phyloP scores from a whole-genome alignment of 2,888 invertebrate genomes.

The Nephrotoma appendiculata region DNA sequence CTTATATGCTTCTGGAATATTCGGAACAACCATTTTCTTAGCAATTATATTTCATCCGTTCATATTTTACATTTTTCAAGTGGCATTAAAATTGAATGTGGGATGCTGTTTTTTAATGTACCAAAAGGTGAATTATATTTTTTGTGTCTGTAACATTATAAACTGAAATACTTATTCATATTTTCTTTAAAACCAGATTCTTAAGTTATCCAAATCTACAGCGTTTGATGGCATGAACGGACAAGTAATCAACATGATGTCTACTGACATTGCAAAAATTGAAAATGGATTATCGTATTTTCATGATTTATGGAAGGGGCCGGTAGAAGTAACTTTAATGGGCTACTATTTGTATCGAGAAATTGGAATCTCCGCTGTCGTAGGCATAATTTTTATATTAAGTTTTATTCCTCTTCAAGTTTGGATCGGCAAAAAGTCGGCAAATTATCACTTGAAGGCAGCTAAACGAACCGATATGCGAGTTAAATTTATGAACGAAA shows the following conservation, averaged over 20 bases:
- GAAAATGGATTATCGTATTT: slow-evolving; percentile 79
- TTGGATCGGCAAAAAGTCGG: slow-evolving; percentile 53
- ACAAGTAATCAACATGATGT: slow-evolving; percentile 74
- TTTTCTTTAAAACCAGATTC: slow-evolving; percentile 23
- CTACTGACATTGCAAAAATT: slow-evolving; percentile 88
- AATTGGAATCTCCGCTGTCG: slow-evolving; percentile 50
- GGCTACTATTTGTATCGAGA: slow-evolving; percentile 38
- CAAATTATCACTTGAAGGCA: slow-evolving; percentile 48
- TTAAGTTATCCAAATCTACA: slow-evolving; percentile 62
- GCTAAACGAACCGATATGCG: slow-evolving; percentile 72
- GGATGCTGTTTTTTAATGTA: slow-evolving; percentile 32
- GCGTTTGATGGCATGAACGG: slow-evolving; percentile 70
- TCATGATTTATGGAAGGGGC: slow-evolving; percentile 86
- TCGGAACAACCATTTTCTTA: slow-evolving; percentile 38
- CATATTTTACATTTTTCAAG: slow-evolving; percentile 52
- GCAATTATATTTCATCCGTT: slow-evolving; percentile 55
- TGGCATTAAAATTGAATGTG: slow-evolving; percentile 54
- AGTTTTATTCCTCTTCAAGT: slow-evolving; percentile 62
- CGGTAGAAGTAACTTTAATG: slow-evolving; percentile 39
- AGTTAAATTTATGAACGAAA: slow-evolving; percentile 78
- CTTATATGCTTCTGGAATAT: slow-evolving; percentile 48
- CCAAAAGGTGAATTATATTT: not conserved
- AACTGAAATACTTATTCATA: not conserved
- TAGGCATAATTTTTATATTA: slow-evolving; percentile 54
- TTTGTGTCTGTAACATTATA: not conserved